phyloP scores from a whole-genome alignment of 2,113 vertebrate genomes.

The Asarcornis scutulata region DNA sequence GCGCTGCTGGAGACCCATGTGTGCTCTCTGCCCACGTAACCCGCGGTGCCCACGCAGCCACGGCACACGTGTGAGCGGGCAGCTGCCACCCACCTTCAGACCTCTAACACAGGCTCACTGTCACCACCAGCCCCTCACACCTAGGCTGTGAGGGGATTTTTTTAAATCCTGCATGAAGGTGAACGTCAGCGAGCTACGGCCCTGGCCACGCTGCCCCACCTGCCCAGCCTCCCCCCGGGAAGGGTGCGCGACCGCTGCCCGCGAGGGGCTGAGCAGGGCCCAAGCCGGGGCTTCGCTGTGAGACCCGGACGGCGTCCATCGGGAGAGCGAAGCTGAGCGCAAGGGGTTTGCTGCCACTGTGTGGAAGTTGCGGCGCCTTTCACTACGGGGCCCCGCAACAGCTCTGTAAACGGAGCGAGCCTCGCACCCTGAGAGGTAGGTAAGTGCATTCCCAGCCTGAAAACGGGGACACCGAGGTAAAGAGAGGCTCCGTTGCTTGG shows the following conservation, averaged over 20 bases:
- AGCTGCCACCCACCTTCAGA: neutral
- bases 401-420: neutral
- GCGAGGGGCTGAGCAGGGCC: neutral
- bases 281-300: neutral
- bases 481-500: neutral
- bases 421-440: neutral
- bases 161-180: neutral
- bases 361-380: neutral
- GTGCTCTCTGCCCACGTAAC: no score
- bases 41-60: neutral
- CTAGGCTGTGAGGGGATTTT: neutral
- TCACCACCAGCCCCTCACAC: neutral
- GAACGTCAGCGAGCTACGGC: neutral
- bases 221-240: neutral
- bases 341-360: neutral
- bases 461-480: neutral
- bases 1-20: neutral
- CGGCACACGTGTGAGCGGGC: rapidly evolving
- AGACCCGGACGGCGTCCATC: neutral
- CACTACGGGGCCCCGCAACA: neutral
- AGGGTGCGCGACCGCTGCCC: neutral
- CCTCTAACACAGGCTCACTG: neutral
- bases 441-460: neutral
- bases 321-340: neutral
- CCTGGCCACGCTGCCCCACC: neutral